Evolutionary conservation across 1,140 invertebrate species (phyloP).

Genomic region (Lerema accius): DNA sequence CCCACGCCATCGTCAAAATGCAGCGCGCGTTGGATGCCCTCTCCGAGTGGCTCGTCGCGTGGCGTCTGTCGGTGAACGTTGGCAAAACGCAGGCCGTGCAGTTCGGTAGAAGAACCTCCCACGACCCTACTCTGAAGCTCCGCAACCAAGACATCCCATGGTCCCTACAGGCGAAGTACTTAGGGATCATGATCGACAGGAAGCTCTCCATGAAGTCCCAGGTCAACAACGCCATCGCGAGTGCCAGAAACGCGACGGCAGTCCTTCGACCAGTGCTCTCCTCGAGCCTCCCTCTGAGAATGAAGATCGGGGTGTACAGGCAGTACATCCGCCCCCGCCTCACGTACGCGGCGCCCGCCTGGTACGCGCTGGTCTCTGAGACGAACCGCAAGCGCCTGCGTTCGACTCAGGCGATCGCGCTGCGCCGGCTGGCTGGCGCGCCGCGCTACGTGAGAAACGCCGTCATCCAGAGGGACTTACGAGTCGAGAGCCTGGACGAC

Average conservation of each 20-base stretch:
- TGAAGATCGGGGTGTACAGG: too few relatives aligned
- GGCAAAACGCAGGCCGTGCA: conserved; percentile 37
- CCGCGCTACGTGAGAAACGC: conserved; percentile 12
- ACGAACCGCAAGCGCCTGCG: not conserved
- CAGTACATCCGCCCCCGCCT: too few relatives aligned
- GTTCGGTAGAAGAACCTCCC: not conserved
- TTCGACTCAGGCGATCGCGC: not conserved
- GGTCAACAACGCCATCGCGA: not conserved
- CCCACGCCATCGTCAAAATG: conserved; percentile 32
- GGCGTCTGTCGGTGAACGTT: conserved; percentile 38
- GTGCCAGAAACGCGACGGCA: not conserved
- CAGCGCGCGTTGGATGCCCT: conserved; percentile 38
- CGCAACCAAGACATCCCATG: not conserved
- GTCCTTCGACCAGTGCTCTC: not conserved
- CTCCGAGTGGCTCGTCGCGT: conserved; percentile 38
- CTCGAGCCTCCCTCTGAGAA: too few relatives aligned
- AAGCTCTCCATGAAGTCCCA: not conserved
- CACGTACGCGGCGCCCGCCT: too few relatives aligned
- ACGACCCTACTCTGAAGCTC: conserved; percentile 16
- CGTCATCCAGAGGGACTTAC: too few relatives aligned
- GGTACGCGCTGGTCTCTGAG: not conserved
- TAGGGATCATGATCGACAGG: too few relatives aligned
- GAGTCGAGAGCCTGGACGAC: too few relatives aligned
- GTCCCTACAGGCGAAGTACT: not conserved
- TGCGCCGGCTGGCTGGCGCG: conserved; percentile 4